Evolutionary conservation across 2,888 invertebrate species (phyloP), one percentile per base, ranked within the genome.

Genomic region (Suillia variegata): DNA sequence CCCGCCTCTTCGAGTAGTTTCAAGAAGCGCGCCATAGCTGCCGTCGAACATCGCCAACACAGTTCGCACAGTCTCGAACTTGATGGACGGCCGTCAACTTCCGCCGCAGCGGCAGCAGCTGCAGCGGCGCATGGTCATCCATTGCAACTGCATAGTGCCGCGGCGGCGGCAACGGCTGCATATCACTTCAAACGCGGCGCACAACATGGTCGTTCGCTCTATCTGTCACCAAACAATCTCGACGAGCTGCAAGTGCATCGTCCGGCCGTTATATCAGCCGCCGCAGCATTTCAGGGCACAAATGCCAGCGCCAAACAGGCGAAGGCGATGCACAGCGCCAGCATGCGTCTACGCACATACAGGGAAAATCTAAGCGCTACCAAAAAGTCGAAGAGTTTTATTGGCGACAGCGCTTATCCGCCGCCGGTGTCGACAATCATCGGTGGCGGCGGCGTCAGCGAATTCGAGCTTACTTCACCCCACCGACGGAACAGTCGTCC

Each of bases 301-400:
- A 82, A 81, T 62, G 77, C 82, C 67, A 78, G 80, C 56, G 76
- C 77, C 58, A 79, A 79, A 61, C 82, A 81, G 67, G 80, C 80
- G 45, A 81, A 81, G 64, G 77, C 79, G 47, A 50, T 78, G 59
- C 82, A 82, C 61, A 82, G 82, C 63, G 78, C 82, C 64, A 82
- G 82, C 65, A 75, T 82, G 62, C 75, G 81, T 3, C 67, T 81
- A 64, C 78, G 80, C 60, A 79, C 77, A 62, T 82, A 82, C 66
- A 76, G 81, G 53, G 83, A 82, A 65, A 77, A 77, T 10, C 66
- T 82, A 53, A 80, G 76, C 57, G 78, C 81, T 59, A 77, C 79
- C 54, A 82, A 82, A 69, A 82, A 82, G 66, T 83, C 82, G 22
- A 83, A 82, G 71, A 82, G 83, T 68, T 82, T 82, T 71, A 80